Evolutionary conservation across 2,113 vertebrate genomes (phyloP).

Genomic region (Heterotis niloticus): DNA sequence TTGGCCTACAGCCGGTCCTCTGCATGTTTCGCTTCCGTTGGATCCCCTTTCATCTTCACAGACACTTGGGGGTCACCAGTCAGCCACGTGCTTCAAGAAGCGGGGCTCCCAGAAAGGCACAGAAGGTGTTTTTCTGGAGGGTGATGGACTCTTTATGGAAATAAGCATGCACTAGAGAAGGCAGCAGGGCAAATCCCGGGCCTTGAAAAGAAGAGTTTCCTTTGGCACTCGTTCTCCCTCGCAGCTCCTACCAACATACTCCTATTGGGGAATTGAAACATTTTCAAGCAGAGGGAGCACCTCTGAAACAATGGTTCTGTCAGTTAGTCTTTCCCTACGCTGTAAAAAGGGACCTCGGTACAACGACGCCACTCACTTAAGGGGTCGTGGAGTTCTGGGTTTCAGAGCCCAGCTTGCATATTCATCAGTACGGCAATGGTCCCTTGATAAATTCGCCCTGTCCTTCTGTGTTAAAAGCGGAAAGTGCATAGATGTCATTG

Average conservation of each 20-base stretch:
- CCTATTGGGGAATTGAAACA: too few species aligned
- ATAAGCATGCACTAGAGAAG: not conserved
- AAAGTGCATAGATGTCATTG: too few species aligned
- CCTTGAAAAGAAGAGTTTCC: not conserved
- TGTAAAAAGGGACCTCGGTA: constrained; percentile 1
- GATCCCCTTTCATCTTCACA: not conserved
- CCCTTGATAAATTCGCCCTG: too few species aligned
- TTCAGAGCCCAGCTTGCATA: too few species aligned
- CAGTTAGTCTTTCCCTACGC: not conserved
- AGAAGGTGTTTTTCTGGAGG: not conserved
- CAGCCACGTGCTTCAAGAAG: not conserved
- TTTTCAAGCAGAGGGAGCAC: not conserved
- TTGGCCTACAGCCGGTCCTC: not conserved
- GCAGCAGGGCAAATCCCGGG: too few species aligned
- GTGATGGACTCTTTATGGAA: too few species aligned
- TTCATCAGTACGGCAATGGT: too few species aligned
- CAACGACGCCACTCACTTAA: not conserved
- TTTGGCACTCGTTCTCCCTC: not conserved
- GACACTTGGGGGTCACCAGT: not conserved
- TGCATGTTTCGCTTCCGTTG: not conserved
- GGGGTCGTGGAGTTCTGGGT: not conserved
- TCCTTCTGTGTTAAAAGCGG: too few species aligned
- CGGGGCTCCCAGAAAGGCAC: not conserved
- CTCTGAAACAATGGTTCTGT: not conserved
- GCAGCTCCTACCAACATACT: not conserved